Evolutionary conservation across 30 jellyfish, hydroid and myxozoan species (phyloP), one percentile per base, ranked within the genome.

Genomic region (Chironex yamaguchii): DNA sequence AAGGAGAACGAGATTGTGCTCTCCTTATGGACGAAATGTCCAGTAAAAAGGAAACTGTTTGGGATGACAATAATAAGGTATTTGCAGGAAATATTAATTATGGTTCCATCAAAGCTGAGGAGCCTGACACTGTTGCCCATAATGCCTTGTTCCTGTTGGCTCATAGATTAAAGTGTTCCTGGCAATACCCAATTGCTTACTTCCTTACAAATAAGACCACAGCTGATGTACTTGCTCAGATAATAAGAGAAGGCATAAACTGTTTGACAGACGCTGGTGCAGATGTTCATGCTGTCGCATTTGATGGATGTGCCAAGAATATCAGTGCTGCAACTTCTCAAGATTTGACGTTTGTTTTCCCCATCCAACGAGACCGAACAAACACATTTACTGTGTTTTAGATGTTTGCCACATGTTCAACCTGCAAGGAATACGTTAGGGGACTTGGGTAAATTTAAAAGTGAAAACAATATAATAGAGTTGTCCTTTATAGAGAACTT

Each of bases 331-430:
- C 13, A 65, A 62, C n/a, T n/a, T n/a, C n/a, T 1, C 74, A 11
- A 20, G 64, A 1, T 36, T 63, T 33, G 85, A 80, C 36, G 78
- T 62, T 67, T 62, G 62, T 9, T 80, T 80, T 29, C 13, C 23
- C 33, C 85, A 80, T 22, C 87, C 86, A 23, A 42, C 74, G 26
- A 34, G 33, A 65, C 62, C 33, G 9, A 69, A 23, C n/a, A 23
- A 33, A 62, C 2, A 58, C 0, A 62, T 79, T 27, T 62, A 54
- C 36, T 25, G 27, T 2, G 48, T 58, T 22, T 62, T 53, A 26
- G 90, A 79, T 62, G 84, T 69, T 20, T 79, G 90, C 87, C 87
- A 79, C 72, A 79, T 79, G 84, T 25, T 79, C 11, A 79, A 79
- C 26, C 71, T 79, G 33, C 71, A 69, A 27, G 34, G 87, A 54